Evolutionary conservation across 2,797 vertebrate species (phyloP), one percentile per base, ranked within the genome.

Genomic region (Danio choprae): DNA sequence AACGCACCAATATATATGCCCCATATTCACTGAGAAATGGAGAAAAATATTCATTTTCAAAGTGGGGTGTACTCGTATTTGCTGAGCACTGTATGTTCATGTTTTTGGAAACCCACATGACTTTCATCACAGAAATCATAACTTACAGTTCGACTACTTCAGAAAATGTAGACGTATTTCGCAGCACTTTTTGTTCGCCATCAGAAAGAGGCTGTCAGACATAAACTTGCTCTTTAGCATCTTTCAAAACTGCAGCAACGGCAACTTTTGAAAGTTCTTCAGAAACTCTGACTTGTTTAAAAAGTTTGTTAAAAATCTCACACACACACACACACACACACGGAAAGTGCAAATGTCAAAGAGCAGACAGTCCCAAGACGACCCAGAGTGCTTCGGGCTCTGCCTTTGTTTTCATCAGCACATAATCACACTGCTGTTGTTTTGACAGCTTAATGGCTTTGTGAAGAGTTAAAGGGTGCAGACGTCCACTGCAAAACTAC

Each of bases 321-420:
- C 44, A 67, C 18, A 46, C 20, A 9, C 44, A 67, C 18, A 16
- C 20, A 68, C 5, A 59, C 2, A 36, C 13, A 18, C 13, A 38
- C 4, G 40, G 38, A 75, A 58, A 59, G 63, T 22, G 68, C 1
- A 22, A 38, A 53, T 69, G 65, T 55, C 36, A 55, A 20, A 55
- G 12, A 71, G 68, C 68, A 55, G 50, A 55, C 38, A 7, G 68
- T 71, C 38, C 51, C 68, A 36, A 56, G 68, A 43, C 38, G n/a
- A 56, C n/a, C 7, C 68, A 56, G 51, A 56, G 68, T 56, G 68
- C 51, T 55, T 55, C 51, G 10, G 50, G 50, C 67, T 70, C 67
- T n/a, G 50, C 50, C 50, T 41, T 55, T 55, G 50, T 70, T 70
- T 70, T 70, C 68, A 71, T 41, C 50, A 55, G 38, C 68, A 43